A percentile compares a stretch with the other conserved stretches of the same genome.
phyloP scores from a whole-genome alignment of 1,140 invertebrate species.

The Scaptomyza graminum region DNA sequence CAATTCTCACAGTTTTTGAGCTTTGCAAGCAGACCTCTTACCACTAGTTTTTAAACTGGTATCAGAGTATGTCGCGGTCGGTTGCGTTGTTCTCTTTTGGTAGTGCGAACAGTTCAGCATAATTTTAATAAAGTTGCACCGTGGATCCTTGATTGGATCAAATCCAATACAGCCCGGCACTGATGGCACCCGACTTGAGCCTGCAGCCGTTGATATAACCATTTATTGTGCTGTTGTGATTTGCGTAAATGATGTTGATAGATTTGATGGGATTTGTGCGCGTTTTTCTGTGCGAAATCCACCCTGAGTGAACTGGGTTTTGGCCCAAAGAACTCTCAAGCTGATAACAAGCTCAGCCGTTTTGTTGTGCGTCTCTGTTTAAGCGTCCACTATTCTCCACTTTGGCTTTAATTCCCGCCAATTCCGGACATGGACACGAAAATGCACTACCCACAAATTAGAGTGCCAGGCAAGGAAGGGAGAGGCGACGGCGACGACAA shows the following conservation, averaged over 20 bases:
- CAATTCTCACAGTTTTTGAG: too few relatives aligned
- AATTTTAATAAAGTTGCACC: conserved; percentile 68
- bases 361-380: conserved; percentile 29
- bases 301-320: conserved; percentile 30
- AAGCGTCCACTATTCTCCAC: conserved; percentile 32
- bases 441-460: conserved; percentile 78
- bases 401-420: conserved; percentile 60
- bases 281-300: conserved; percentile 6
- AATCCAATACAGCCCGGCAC: conserved; percentile 41
- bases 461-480: conserved; percentile 6
- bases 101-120: conserved; percentile 54
- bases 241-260: conserved; percentile 81
- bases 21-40: too few relatives aligned
- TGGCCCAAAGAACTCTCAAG: conserved; percentile 33
- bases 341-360: conserved; percentile 41
- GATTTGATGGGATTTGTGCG: conserved; percentile 72
- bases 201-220: background rate
- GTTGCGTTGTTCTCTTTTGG: background rate
- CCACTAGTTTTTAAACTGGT: too few relatives aligned
- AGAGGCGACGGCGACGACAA: background rate
- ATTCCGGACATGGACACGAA: conserved; percentile 63
- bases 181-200: conserved; percentile 44
- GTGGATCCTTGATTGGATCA: conserved; percentile 69
- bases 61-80: too few relatives aligned
- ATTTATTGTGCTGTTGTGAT: conserved; percentile 45